phyloP scores from a whole-genome alignment of 2,113 vertebrate species.

The Colinus virginianus region DNA sequence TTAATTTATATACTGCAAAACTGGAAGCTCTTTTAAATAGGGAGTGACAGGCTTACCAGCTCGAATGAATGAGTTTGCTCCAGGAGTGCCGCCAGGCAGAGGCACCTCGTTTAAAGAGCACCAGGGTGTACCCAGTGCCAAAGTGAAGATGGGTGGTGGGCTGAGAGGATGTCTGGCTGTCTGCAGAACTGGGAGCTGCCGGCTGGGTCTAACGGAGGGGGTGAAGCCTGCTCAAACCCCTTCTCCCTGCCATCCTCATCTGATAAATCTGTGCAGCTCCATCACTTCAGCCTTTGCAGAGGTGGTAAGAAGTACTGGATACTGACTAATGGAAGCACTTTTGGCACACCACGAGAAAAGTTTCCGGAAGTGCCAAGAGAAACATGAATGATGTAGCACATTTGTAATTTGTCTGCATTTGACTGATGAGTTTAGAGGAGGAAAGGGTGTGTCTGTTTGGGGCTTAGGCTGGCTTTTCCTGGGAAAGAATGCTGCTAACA shows the following conservation, averaged over 20 bases:
- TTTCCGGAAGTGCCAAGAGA: slow-evolving; percentile 11
- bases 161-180: neutral
- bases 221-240: neutral
- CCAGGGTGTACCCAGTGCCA: neutral
- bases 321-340: neutral
- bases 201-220: neutral
- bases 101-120: neutral
- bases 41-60: slow-evolving; percentile 28
- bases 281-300: fast-evolving
- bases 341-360: neutral
- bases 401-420: slow-evolving; percentile 4
- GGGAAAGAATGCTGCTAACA: neutral
- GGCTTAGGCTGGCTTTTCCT: neutral
- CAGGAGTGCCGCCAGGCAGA: neutral
- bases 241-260: neutral
- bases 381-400: slow-evolving; percentile 33
- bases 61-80: neutral
- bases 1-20: slow-evolving; percentile 44
- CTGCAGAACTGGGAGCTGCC: neutral
- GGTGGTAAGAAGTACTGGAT: neutral
- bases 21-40: slow-evolving; percentile 30
- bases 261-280: neutral
- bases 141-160: neutral
- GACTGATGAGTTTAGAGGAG: neutral
- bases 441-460: neutral